Evolutionary conservation across 2,888 invertebrate species (phyloP).

Genomic region (Ophion ventricosus): DNA sequence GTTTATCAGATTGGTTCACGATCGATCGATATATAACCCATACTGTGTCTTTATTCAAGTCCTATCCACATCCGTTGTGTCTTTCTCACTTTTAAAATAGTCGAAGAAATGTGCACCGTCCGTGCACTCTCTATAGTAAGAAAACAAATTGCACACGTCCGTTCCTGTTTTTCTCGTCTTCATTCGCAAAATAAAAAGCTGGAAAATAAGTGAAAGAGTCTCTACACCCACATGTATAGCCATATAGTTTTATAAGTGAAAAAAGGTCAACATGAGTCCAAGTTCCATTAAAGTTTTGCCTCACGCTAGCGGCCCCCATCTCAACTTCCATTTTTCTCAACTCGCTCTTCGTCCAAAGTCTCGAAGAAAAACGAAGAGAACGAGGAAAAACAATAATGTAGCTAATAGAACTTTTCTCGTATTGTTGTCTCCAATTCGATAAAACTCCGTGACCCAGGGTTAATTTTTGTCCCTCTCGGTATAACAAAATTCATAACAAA

Average conservation of each 20-base stretch:
- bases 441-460: slow-evolving; percentile 22
- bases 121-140: slow-evolving; percentile 11
- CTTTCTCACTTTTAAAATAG: background rate
- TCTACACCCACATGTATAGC: background rate
- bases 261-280: slow-evolving; percentile 28
- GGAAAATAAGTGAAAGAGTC: slow-evolving; percentile 3
- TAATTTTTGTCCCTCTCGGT: slow-evolving; percentile 10
- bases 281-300: slow-evolving; percentile 56
- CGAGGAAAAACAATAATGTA: slow-evolving; percentile 25
- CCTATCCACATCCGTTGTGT: background rate
- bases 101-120: background rate
- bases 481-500: slow-evolving; percentile 11
- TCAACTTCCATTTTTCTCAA: slow-evolving; percentile 31
- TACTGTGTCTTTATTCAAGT: background rate
- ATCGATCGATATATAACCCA: no score
- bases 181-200: slow-evolving; percentile 41
- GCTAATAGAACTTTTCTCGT: slow-evolving; percentile 54
- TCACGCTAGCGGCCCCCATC: slow-evolving; percentile 4
- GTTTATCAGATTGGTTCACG: no score
- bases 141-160: slow-evolving; percentile 36
- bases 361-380: slow-evolving; percentile 9
- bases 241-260: background rate
- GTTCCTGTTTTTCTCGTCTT: slow-evolving; percentile 23
- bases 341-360: slow-evolving; percentile 9
- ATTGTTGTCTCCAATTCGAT: slow-evolving; percentile 39